Conservation (phyloP, 2,797 vertebrate genomes). For the Clarias fuscus region DNA sequence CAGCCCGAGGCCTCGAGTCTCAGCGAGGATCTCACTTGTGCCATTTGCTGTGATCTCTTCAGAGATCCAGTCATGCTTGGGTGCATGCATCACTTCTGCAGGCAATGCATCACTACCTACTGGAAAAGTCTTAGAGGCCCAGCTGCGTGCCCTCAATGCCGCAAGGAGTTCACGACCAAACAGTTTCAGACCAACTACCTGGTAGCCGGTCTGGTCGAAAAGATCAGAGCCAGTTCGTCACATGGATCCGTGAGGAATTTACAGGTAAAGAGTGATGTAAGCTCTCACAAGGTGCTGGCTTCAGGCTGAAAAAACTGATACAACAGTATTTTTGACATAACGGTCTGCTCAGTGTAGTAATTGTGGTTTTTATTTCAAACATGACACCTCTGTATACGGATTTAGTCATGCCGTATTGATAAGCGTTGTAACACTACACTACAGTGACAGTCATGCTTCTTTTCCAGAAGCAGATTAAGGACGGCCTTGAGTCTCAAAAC, state of each 20-base stretch:
- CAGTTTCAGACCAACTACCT: conserved; percentile 82
- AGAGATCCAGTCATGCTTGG: conserved; percentile 84
- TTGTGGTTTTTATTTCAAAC: background rate
- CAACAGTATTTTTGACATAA: background rate
- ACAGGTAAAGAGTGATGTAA: conserved; percentile 66
- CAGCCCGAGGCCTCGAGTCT: conserved; percentile 63
- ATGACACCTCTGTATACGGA: no score
- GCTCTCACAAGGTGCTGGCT: background rate
- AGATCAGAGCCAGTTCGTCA: conserved; percentile 72
- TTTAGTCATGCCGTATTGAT: no score
- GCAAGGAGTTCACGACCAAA: conserved; percentile 73
- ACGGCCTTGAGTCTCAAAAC: conserved; percentile 69
- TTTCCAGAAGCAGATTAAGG: conserved; percentile 76
- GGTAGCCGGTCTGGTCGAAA: conserved; percentile 84
- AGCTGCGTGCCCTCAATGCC: conserved; percentile 81
- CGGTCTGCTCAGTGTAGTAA: background rate
- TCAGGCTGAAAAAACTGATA: background rate
- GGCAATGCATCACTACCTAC: conserved; percentile 79
- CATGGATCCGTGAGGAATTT: conserved; percentile 62
- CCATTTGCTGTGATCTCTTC: conserved; percentile 86
- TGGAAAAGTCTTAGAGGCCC: conserved; percentile 71
- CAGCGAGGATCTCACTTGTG: conserved; percentile 85
- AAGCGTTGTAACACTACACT: background rate
- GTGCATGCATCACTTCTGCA: conserved; percentile 90
- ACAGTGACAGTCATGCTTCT: background rate